phyloP scores from a whole-genome alignment of 1,140 invertebrate species.

The Bombus ignitus region DNA sequence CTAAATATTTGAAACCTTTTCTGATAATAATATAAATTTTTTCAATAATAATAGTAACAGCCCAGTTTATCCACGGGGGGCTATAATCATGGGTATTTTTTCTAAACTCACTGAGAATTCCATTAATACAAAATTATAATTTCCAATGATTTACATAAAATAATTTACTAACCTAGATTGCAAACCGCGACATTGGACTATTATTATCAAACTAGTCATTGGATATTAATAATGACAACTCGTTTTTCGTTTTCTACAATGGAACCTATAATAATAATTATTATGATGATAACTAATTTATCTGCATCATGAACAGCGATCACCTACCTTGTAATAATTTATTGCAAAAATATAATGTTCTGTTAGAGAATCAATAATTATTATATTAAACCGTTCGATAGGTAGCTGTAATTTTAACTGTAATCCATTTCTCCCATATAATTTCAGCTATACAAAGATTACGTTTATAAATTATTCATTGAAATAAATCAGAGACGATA shows the following conservation, averaged over 20 bases:
- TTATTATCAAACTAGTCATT: background rate
- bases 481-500: background rate
- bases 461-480: background rate
- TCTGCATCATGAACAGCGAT: too few species aligned
- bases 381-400: too few species aligned
- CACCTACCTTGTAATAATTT: too few species aligned
- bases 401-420: too few species aligned
- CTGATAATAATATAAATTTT: background rate
- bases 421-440: background rate
- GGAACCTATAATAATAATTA: background rate
- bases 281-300: too few species aligned
- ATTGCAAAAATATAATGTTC: too few species aligned
- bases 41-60: too few species aligned
- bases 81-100: background rate
- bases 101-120: background rate
- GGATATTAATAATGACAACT: background rate
- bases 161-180: background rate
- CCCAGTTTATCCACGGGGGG: too few species aligned
- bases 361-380: too few species aligned
- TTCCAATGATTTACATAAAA: background rate
- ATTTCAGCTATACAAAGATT: background rate
- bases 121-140: background rate
- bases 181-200: background rate
- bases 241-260: background rate
- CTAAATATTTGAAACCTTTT: background rate